phyloP scores from a whole-genome alignment of 2,888 invertebrate genomes.

The Drosophila meridionalis region DNA sequence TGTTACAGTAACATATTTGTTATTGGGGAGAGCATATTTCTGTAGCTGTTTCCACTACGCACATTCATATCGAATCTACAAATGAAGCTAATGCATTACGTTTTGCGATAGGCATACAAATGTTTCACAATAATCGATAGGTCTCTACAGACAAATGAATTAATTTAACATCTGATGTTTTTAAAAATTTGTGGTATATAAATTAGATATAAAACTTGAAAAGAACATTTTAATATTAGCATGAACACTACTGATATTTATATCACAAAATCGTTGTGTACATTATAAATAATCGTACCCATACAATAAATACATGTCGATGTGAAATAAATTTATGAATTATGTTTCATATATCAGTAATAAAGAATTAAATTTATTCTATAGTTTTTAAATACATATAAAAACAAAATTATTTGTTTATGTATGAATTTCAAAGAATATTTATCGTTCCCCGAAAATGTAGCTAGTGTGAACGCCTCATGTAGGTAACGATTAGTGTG shows the following conservation, averaged over 20 bases:
- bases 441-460: neutral
- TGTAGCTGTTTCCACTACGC: neutral
- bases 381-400: neutral
- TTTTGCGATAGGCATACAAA: neutral
- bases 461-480: neutral
- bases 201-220: neutral
- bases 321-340: neutral
- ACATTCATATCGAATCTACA: neutral
- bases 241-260: neutral
- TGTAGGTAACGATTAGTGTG: neutral
- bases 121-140: too few relatives aligned
- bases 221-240: neutral
- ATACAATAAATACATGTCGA: neutral
- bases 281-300: neutral
- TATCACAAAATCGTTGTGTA: neutral
- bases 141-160: too few relatives aligned
- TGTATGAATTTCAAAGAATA: neutral
- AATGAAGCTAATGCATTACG: neutral
- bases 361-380: too few relatives aligned
- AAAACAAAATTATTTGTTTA: neutral
- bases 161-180: neutral
- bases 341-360: neutral
- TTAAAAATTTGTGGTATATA: neutral
- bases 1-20: slow-evolving; percentile 9
- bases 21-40: neutral